Base-by-base conservation (phyloP, 1,140 invertebrate species). In the Aphelinus certus region DNA sequence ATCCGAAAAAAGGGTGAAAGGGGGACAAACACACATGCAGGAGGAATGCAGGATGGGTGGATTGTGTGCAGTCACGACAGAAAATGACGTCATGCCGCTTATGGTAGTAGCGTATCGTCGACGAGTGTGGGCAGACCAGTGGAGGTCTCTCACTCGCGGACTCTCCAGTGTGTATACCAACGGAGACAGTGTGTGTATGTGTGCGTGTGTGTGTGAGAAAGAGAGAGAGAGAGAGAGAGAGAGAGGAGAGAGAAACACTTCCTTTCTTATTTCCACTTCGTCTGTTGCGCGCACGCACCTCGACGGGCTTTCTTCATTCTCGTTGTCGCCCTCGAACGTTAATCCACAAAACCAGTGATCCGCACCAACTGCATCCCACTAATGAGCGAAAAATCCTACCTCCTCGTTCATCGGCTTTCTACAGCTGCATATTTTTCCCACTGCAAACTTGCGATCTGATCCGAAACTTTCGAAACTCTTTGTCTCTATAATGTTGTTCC, bases 21-120 rank as follows among this genome's bases (percentile, higher is more conserved):
- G 68, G 71, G 63, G 69, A 76, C 58, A 51, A 53, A 62, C 1
- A 67, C 58, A 74, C 58, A 49, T 46, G 64, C 26, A 58, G 51
- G 75, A 71, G 58, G 71, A 79, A 68, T 63, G 58, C 60, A 64
- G 78, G 71, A 81, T 77, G 74, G 78, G 66, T 70, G 69, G 76
- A 75, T 79, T 74, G 71, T 73, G 64, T 73, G 72, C 49, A 74
- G 57, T 70, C 66, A 51, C 66, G 66, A 70, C 60, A 69, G 49
- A 75, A 75, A 75, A 70, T 75, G 66, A 75, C 73, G 73, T 75
- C 73, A 75, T 70, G 66, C 45, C 66, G 7, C 49, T 70, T 70
- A 75, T 75, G 73, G 73, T 75, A 69, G 66, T 46, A 58, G 73
- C 53, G 66, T 64, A 69, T 67, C 66, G 66, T 70, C 55, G 61